Evolutionary conservation across 1,140 invertebrate species (phyloP).

Genomic region (Cherax destructor): DNA sequence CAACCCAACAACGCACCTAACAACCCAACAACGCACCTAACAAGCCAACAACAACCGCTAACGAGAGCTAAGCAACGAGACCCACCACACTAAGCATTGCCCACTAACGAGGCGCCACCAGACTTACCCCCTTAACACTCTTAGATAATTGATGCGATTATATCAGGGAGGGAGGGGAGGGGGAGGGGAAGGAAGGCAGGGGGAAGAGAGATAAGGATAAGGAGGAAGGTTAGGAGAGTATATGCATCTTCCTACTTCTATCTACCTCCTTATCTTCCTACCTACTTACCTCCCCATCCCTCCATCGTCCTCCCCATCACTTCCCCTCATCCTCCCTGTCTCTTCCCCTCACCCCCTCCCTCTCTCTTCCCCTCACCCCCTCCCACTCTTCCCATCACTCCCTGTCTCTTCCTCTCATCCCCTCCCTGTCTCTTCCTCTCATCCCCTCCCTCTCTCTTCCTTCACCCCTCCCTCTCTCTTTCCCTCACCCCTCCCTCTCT

Average conservation of each 20-base stretch:
- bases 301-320: no score
- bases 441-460: background rate
- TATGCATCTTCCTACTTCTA: background rate
- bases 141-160: slow-evolving; percentile 24
- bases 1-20: no score
- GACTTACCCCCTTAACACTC: background rate
- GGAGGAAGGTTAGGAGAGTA: no score
- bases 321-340: no score
- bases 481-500: background rate
- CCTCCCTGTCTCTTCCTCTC: slow-evolving; percentile 6
- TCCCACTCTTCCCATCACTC: no score
- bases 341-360: no score
- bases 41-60: slow-evolving; percentile 1
- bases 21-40: no score
- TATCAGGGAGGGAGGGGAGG: background rate
- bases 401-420: background rate
- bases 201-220: no score
- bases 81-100: no score
- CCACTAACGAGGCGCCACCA: no score
- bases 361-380: no score
- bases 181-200: background rate
- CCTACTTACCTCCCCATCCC: no score
- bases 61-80: slow-evolving; percentile 9
- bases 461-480: background rate
- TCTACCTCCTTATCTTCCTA: background rate